Percentiles rank a stretch among this genome's conserved stretches.
phyloP scores from a whole-genome alignment of 2,113 vertebrate genomes.

The Dicerorhinus sumatrensis region DNA sequence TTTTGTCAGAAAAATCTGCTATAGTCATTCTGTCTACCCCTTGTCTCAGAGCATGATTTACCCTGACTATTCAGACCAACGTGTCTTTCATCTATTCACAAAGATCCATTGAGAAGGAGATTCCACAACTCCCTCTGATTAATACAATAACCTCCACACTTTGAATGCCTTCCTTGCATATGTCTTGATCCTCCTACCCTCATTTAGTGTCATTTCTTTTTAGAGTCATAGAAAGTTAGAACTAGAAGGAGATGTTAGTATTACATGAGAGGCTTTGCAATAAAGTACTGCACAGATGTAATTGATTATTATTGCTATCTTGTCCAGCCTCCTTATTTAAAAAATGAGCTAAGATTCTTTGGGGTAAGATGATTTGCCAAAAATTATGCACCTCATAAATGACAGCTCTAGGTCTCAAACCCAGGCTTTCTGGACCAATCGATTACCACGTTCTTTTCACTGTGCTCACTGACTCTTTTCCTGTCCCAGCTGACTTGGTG shows the following conservation, averaged over 20 bases:
- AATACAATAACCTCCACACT: background rate
- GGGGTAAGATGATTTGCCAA: conserved; percentile 10
- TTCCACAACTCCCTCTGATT: background rate
- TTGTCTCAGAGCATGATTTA: background rate
- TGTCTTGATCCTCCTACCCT: background rate
- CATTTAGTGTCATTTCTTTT: background rate
- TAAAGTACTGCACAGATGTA: background rate
- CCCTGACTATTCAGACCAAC: background rate
- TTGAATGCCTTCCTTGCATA: background rate
- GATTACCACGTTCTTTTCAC: background rate
- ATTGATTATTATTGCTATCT: background rate
- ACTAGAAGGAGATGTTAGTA: background rate
- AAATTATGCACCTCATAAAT: background rate
- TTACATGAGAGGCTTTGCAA: background rate
- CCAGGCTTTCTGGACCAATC: conserved; percentile 38
- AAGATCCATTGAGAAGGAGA: background rate
- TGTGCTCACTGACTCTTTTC: background rate
- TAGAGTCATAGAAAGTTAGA: background rate
- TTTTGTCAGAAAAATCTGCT: background rate
- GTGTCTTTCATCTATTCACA: background rate
- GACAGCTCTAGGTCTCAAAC: background rate
- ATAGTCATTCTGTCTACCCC: background rate
- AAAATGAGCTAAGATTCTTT: background rate
- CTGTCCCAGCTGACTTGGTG: background rate
- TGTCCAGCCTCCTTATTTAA: background rate